phyloP scores from a whole-genome alignment of 2,888 invertebrate species.

The Mantis religiosa region DNA sequence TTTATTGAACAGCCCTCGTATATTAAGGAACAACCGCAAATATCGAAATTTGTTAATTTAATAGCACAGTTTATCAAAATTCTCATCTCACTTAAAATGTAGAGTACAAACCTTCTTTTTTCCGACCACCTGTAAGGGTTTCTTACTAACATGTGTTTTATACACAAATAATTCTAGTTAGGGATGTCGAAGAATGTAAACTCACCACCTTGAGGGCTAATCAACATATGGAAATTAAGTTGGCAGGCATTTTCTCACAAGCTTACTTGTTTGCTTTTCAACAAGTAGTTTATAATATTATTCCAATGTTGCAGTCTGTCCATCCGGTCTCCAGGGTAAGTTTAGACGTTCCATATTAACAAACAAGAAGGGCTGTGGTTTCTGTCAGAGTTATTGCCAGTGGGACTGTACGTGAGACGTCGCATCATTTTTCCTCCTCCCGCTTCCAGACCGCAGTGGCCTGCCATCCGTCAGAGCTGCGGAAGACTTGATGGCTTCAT shows the following conservation, averaged over 20 bases:
- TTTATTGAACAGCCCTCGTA: no score
- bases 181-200: no score
- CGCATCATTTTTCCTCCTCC: not conserved
- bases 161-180: no score
- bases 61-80: no score
- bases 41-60: no score
- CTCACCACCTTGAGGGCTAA: no score
- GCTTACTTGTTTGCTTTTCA: not conserved
- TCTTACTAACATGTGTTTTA: no score
- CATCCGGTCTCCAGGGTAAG: not conserved
- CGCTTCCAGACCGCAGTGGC: not conserved
- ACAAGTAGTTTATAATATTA: not conserved
- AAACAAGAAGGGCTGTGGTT: not conserved
- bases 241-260: not conserved
- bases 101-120: no score
- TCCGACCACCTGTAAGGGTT: no score
- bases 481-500: slow-evolving; percentile 9
- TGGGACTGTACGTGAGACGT: not conserved
- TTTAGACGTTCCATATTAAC: not conserved
- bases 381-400: not conserved
- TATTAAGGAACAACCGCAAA: no score
- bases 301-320: not conserved
- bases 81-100: no score
- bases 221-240: not conserved
- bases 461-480: not conserved